Evolutionary conservation across 2,888 invertebrate genomes (phyloP).

Genomic region (Cenopis cana): DNA sequence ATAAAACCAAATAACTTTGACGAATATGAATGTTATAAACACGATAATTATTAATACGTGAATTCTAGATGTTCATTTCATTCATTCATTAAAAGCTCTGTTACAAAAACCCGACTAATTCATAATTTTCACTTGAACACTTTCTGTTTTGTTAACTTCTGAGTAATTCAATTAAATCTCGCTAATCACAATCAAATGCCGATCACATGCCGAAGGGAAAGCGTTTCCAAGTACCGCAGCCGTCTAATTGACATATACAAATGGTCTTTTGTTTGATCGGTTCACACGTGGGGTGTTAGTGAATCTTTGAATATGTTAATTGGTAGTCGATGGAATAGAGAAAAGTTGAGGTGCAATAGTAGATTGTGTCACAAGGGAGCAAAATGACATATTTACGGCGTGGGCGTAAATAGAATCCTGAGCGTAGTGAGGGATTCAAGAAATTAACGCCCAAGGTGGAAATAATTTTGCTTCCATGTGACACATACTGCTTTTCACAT

Average conservation of each 20-base stretch:
- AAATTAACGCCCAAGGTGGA: too few species aligned
- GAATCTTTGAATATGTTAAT: conserved; percentile 42
- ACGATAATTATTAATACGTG: neutral
- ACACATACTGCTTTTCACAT: too few species aligned
- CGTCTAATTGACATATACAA: conserved; percentile 71
- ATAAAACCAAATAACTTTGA: too few species aligned
- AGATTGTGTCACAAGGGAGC: too few species aligned
- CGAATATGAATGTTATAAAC: neutral
- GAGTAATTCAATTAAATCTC: conserved; percentile 41
- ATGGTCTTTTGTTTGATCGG: conserved; percentile 67
- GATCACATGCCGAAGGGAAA: conserved; percentile 58
- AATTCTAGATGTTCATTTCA: too few species aligned
- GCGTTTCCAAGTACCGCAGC: conserved; percentile 50
- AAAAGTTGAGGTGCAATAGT: conserved; percentile 11
- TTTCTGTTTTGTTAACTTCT: conserved; percentile 37
- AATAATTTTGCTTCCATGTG: too few species aligned
- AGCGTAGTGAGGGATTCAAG: too few species aligned
- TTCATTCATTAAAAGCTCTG: too few species aligned
- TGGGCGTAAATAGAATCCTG: too few species aligned
- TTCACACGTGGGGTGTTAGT: conserved; percentile 49
- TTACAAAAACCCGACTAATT: conserved; percentile 2
- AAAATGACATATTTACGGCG: too few species aligned
- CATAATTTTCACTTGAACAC: conserved; percentile 11
- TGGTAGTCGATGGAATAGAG: conserved; percentile 30
- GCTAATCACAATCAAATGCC: conserved; percentile 43